Evolutionary conservation across 2,113 vertebrate species (phyloP), one percentile per base, ranked within the genome.

Genomic region (Boulengeromyrus knoepffleri): DNA sequence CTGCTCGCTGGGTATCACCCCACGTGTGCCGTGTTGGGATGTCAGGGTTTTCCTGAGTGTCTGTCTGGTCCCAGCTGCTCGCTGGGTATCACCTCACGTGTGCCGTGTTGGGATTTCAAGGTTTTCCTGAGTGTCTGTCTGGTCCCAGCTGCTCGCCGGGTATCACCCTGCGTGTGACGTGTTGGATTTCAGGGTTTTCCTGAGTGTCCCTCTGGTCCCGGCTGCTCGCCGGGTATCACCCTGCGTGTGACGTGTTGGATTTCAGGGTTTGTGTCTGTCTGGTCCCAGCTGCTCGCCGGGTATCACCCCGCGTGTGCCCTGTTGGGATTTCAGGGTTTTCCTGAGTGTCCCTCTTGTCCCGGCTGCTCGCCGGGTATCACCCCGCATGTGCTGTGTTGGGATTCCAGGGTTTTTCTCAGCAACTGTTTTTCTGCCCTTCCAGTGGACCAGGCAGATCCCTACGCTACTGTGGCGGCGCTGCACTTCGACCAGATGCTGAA

Each of bases 401-500:
- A 12, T n/a, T 66, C 9, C n/a, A 3, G n/a, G 9, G 24, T 42
- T 17, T 21, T 62, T 2, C 31, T 13, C 31, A 39, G 45, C 1
- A 15, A 45, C 17, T 39, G 4, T 91, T 46, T 85, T 49, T 49
- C 42, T 49, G 91, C 70, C 93, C 93, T 91, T 90, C 17, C 91
- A 99, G 99, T 99, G 97, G 98, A 99, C 93, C 99, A 99, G 91
- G 98, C 97, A n/a, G 99, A 99, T 93, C 99, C 98, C 0, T 99
- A 97, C 21, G 97, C 98, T 1, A 97, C 97, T 0, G 96, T 98
- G 80, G 98, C 98, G 39, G 98, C 96, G 42, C 97, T 99, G 92
- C 99, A 99, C 93, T 99, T 99, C 91, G 98, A 99, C 94, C 98
- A 99, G 96, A 99, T 99, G 99, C 95, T 99, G 80, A 98, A 99